Base-by-base conservation (phyloP, 2,113 vertebrate species). In the Tautogolabrus adspersus region DNA sequence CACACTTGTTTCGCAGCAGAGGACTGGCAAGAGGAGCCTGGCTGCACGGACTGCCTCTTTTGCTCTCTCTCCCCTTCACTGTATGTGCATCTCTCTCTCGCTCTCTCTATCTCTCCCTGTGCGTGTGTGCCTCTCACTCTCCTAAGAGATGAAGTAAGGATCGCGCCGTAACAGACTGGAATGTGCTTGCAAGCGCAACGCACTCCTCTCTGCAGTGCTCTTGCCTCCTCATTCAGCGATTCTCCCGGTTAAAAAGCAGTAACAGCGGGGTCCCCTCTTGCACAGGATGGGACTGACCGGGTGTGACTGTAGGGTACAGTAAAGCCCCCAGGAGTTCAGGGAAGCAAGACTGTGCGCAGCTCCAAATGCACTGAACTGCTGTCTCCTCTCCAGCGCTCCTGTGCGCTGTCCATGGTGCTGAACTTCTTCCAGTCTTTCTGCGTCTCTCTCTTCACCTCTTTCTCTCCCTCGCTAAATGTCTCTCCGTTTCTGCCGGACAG, bases 81-180 rank as follows among this genome's bases (percentile, higher is more conserved):
- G 42, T 47, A 22, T 13, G 22, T 40, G 52, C 19, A 40, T 30
- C 42, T 63, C 46, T 37, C 65, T 52, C 23, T 51, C 54, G 0
- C 68, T 0, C 37, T 12, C 37, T 55, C 63, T 49, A 52, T 30
- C 47, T 44, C 59, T 61, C 37, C 51, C 51, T 37, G 54, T 37
- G 42, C 58, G 10, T 65, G 42, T 57, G 55, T 51, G 38, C 18
- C 30, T 44, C 64, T 52, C 81, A 55, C 72, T 21, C 68, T 57
- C 84, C 63, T 76, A 85, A 76, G 81, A 77, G 85, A 89, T 85
- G 89, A 90, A 89, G 89, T 89, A 90, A 91, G 87, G 84, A 87
- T 86, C 79, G 76, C 85, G 47, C 86, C 22, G 79, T 64, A 56
- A 82, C 72, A 49, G 56, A 34, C 81, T 87, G 67, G 19, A 57